These are phyloP conservation scores for Myiagra hebetior DNA, from an alignment of 2,113 vertebrate genomes.

Conservation along the genomic window DNA sequence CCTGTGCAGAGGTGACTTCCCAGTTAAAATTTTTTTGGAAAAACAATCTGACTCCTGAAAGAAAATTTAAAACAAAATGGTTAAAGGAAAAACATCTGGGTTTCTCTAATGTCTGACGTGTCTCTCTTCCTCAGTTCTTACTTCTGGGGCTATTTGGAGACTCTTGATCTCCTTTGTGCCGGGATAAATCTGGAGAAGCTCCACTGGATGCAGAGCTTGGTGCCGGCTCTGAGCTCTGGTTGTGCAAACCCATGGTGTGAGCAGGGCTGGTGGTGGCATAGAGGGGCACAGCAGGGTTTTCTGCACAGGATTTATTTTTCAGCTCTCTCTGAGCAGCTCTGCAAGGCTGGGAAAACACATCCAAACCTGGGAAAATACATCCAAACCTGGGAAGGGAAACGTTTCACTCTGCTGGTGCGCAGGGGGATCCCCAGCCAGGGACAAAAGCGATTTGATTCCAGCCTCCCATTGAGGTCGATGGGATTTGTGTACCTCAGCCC, in stretches of 20 bases:
- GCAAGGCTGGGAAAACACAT: neutral
- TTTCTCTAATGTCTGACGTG: neutral
- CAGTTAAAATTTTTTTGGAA: neutral
- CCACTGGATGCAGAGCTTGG: accelerated
- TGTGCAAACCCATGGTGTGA: accelerated
- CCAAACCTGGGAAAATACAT: neutral
- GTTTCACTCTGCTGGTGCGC: neutral
- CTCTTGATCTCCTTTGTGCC: neutral
- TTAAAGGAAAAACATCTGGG: neutral
- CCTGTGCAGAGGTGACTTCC: constrained; percentile 29
- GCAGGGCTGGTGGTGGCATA: neutral
- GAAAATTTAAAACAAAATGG: neutral
- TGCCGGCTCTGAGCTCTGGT: accelerated
- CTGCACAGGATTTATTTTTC: constrained; percentile 13
- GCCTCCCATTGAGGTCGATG: neutral
- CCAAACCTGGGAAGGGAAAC: neutral
- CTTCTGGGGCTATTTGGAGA: neutral
- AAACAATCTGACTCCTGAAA: neutral
- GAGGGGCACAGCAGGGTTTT: neutral
- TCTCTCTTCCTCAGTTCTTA: neutral
- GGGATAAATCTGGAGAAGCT: neutral
- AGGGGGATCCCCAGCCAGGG: neutral
- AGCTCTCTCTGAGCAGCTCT: neutral
- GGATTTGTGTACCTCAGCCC: constrained; percentile 27
- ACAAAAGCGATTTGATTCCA: neutral